A percentile compares a stretch with the other conserved stretches of the same genome.
Evolutionary conservation across 1,140 invertebrate species (phyloP).

Genomic region (Cydia pomonella): DNA sequence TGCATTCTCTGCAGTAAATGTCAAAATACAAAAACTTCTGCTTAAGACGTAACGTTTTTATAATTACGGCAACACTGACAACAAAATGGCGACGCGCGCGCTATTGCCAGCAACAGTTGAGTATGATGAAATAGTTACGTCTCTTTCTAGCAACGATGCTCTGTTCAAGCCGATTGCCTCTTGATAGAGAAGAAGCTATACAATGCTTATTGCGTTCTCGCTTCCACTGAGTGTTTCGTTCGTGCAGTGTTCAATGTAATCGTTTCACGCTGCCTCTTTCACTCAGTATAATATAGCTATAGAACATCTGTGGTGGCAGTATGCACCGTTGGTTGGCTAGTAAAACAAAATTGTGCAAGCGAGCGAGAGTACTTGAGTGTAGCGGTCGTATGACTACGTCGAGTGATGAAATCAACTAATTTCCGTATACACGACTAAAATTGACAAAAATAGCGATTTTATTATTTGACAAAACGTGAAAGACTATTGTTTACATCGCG

Average conservation of each 20-base stretch:
- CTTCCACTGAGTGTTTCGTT: slow-evolving; percentile 4
- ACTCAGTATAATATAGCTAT: slow-evolving; percentile 29
- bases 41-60: slow-evolving; percentile 8
- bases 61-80: not conserved
- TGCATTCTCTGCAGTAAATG: not conserved
- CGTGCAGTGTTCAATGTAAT: not conserved
- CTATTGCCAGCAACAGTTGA: not conserved
- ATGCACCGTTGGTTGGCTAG: slow-evolving; percentile 20
- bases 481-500: slow-evolving; percentile 15
- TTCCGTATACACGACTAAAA: slow-evolving; percentile 24
- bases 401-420: slow-evolving; percentile 31
- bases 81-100: slow-evolving; percentile 31
- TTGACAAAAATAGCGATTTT: slow-evolving; percentile 12
- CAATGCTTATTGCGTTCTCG: not conserved
- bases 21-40: slow-evolving; percentile 3
- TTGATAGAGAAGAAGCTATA: slow-evolving; percentile 9
- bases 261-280: slow-evolving; percentile 25
- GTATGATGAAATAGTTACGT: not conserved
- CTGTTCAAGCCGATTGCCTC: not conserved
- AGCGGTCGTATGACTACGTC: slow-evolving; percentile 28
- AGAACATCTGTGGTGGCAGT: slow-evolving; percentile 16
- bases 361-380: slow-evolving; percentile 25
- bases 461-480: slow-evolving; percentile 6
- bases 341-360: slow-evolving; percentile 33
- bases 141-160: not conserved